phyloP scores from a whole-genome alignment of 2,888 invertebrate genomes.

The Synanthedon myopaeformis region DNA sequence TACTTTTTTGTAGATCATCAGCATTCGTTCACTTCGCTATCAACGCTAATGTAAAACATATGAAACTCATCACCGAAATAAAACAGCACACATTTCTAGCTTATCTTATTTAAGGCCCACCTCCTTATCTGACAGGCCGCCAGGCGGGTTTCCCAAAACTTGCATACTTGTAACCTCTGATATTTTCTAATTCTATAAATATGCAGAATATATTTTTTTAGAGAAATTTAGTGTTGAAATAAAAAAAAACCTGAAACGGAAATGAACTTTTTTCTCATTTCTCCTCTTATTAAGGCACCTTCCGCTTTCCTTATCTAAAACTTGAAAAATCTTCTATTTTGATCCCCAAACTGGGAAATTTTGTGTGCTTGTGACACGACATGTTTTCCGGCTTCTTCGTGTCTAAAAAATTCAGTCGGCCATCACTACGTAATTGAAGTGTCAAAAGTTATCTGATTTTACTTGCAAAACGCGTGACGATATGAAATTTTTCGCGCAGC shows the following conservation, averaged over 20 bases:
- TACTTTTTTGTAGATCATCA: too few species aligned
- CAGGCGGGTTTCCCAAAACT: too few species aligned
- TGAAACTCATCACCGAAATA: too few species aligned
- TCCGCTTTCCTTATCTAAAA: slow-evolving; percentile 22
- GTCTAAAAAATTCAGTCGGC: slow-evolving; percentile 51
- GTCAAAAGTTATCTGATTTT: slow-evolving; percentile 71
- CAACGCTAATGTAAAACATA: too few species aligned
- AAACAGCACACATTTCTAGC: too few species aligned
- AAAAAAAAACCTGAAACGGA: slow-evolving; percentile 8
- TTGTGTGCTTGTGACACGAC: slow-evolving; percentile 57
- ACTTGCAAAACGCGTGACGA: slow-evolving; percentile 66
- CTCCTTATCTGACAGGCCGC: too few species aligned
- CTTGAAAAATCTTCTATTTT: slow-evolving; percentile 43
- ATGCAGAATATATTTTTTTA: too few species aligned
- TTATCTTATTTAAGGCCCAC: too few species aligned
- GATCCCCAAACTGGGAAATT: slow-evolving; percentile 42
- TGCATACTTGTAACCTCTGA: too few species aligned
- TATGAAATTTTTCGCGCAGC: slow-evolving; percentile 64
- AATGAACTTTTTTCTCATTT: slow-evolving; percentile 56
- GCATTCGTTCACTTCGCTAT: too few species aligned
- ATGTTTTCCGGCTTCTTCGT: slow-evolving; percentile 37
- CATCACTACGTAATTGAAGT: slow-evolving; percentile 68
- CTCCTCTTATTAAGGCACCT: slow-evolving; percentile 33
- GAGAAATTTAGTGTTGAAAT: too few species aligned
- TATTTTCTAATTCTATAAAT: too few species aligned